A percentile compares a stretch with the other conserved stretches of the same genome.
phyloP scores from a whole-genome alignment of 92 coral and sea anemone species.

The Anthopleura xanthogrammica region DNA sequence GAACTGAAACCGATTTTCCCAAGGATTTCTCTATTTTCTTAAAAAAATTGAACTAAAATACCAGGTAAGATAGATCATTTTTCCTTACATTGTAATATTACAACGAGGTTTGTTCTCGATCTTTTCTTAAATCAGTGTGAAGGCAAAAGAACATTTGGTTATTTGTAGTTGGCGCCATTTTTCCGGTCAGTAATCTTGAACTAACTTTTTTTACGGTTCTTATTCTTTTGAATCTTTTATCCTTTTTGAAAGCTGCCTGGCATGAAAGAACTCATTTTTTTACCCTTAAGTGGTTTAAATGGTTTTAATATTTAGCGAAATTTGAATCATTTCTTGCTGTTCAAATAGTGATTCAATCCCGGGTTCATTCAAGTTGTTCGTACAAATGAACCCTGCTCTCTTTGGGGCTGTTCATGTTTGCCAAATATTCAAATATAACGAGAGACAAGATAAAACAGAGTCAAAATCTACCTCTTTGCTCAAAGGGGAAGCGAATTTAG shows the following conservation, averaged over 20 bases:
- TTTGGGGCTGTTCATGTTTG: too few species aligned
- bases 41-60: background rate
- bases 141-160: background rate
- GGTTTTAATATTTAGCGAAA: too few species aligned
- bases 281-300: too few species aligned
- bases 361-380: too few species aligned
- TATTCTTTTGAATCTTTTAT: background rate
- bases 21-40: background rate
- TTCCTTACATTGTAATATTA: background rate
- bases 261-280: background rate
- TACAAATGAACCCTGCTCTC: too few species aligned
- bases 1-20: background rate
- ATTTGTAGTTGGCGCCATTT: constrained; percentile 23
- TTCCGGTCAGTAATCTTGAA: background rate
- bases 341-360: too few species aligned
- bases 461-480: too few species aligned
- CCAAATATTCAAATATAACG: too few species aligned
- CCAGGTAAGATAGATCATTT: background rate
- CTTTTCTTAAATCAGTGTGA: background rate
- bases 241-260: background rate
- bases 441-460: too few species aligned
- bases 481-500: too few species aligned
- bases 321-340: too few species aligned
- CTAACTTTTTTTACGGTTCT: background rate
- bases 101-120: background rate